A percentile compares a stretch with the other conserved stretches of the same genome.
Evolutionary conservation across 2,888 invertebrate species (phyloP).

Genomic region (Melieria picta): DNA sequence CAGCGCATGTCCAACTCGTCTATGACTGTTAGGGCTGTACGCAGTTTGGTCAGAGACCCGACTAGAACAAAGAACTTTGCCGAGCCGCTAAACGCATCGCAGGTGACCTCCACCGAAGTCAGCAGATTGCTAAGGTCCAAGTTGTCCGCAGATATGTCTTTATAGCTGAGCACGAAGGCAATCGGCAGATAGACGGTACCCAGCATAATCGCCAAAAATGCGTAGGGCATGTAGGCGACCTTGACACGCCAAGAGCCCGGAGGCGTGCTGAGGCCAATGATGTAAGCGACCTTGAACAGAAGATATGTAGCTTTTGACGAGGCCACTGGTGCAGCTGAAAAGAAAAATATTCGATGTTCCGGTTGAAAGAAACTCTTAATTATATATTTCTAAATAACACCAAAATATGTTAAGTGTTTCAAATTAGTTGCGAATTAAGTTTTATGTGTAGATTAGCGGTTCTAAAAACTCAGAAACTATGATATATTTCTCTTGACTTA

Average conservation of each 20-base stretch:
- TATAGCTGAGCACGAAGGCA: constrained; percentile 39
- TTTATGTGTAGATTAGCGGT: too few relatives aligned
- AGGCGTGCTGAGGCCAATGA: constrained; percentile 35
- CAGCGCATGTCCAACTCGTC: constrained; percentile 45
- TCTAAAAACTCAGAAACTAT: too few relatives aligned
- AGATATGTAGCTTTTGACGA: constrained; percentile 36
- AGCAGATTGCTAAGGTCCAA: constrained; percentile 46
- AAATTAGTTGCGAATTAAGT: too few relatives aligned
- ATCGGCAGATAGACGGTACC: constrained; percentile 35
- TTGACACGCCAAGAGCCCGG: neutral
- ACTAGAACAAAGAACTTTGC: constrained; percentile 42
- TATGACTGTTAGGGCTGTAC: constrained; percentile 37
- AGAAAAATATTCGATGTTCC: neutral
- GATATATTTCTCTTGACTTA: too few relatives aligned
- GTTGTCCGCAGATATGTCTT: constrained; percentile 13
- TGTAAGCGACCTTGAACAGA: constrained; percentile 33
- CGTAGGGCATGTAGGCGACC: constrained; percentile 34
- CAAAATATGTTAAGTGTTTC: too few relatives aligned
- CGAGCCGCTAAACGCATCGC: constrained; percentile 45
- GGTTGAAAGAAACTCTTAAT: too few relatives aligned
- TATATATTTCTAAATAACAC: too few relatives aligned
- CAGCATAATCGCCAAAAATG: constrained; percentile 22
- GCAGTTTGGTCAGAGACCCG: constrained; percentile 34
- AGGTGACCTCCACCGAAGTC: constrained; percentile 48
- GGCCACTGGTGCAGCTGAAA: neutral